These are phyloP conservation scores for Aptenodytes patagonicus DNA, from an alignment of 2,113 vertebrate species.

Conservation along the genomic window DNA sequence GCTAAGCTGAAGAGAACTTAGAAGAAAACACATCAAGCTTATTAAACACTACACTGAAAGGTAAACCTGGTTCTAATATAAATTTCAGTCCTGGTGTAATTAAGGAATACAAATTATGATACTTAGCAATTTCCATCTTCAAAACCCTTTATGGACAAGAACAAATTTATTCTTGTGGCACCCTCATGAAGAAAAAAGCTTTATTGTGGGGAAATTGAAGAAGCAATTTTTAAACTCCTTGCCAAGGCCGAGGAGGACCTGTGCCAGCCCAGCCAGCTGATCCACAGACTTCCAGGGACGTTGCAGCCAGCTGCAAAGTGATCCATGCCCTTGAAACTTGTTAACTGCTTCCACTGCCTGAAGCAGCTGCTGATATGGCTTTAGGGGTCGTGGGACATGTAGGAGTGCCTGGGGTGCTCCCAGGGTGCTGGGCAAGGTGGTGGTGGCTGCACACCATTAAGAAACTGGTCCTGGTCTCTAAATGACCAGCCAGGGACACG, in stretches of 20 bases:
- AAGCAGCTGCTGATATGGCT: rapidly evolving
- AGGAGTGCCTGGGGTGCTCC: background rate
- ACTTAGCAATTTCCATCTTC: background rate
- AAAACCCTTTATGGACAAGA: background rate
- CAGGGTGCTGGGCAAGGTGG: background rate
- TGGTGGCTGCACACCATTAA: background rate
- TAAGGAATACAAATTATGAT: background rate
- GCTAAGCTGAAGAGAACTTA: too few relatives aligned
- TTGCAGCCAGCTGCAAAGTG: background rate
- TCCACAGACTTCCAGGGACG: background rate
- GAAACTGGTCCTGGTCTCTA: background rate
- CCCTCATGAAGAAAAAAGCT: background rate
- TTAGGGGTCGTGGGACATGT: background rate
- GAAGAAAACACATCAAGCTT: background rate
- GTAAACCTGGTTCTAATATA: background rate
- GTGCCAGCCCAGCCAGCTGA: background rate
- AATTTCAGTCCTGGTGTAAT: background rate
- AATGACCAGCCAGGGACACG: background rate
- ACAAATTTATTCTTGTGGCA: background rate
- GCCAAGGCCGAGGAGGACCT: background rate
- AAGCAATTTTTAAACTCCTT: background rate
- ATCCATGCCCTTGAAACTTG: background rate
- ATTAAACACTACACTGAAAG: background rate
- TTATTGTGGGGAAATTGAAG: background rate
- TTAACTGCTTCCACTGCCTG: background rate